These are phyloP conservation scores for cattle (Bos taurus) DNA, from an alignment of 2,113 vertebrate species.

Conservation along the genomic window ARS-UCD2.0 NC_037339.1:10988501-10989000, in stretches of 20 bases:
- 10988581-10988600: neutral
- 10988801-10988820: neutral
- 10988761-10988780: neutral
- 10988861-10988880: neutral
- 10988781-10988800: neutral
- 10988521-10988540: neutral
- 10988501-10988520: neutral
- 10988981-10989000: neutral
- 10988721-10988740: neutral
- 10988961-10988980: neutral
- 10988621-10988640: neutral
- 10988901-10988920: neutral
- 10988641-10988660: accelerated
- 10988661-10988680: neutral
- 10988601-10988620: neutral
- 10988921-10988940: neutral
- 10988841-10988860: accelerated
- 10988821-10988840: neutral
- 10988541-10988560: neutral
- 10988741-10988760: neutral
- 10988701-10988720: neutral
- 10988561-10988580: neutral
- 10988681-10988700: neutral
- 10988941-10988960: neutral
- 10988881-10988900: neutral